Percentiles rank a stretch among this genome's conserved stretches.
These are phyloP conservation scores for Apocheima hispidaria DNA, from an alignment of 2,888 invertebrate genomes.

Conservation along the genomic window DNA sequence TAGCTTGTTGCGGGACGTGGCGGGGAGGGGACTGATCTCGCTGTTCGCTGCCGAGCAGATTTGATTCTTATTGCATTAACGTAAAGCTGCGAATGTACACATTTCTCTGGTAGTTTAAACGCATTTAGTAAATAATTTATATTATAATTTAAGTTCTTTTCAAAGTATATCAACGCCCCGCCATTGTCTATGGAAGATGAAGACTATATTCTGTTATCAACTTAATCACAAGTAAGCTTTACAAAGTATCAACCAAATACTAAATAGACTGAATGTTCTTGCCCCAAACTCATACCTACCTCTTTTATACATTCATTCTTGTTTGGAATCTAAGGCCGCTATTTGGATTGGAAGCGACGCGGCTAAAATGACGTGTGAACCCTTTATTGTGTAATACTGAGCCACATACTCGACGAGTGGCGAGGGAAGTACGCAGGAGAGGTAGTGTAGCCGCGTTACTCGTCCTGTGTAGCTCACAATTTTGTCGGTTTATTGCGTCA, in stretches of 20 bases:
- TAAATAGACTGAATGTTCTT: constrained; percentile 35
- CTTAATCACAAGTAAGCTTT: constrained; percentile 17
- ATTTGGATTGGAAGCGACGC: not conserved
- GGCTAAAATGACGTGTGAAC: too few relatives aligned
- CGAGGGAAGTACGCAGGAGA: too few relatives aligned
- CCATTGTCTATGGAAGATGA: not conserved
- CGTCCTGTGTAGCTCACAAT: too few relatives aligned
- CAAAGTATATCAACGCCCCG: not conserved
- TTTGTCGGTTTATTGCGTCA: too few relatives aligned
- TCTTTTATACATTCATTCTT: not conserved
- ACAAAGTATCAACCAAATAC: constrained; percentile 15
- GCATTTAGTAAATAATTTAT: not conserved
- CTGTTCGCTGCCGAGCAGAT: not conserved
- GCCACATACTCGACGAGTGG: too few relatives aligned
- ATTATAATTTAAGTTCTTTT: not conserved
- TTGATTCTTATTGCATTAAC: not conserved
- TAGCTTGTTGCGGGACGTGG: not conserved
- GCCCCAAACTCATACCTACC: constrained; percentile 28
- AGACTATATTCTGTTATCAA: not conserved
- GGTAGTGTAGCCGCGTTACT: too few relatives aligned
- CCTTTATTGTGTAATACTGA: too few relatives aligned
- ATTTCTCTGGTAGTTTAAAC: constrained; percentile 1
- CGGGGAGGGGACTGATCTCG: not conserved
- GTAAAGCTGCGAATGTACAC: not conserved
- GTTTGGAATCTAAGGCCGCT: not conserved